These are phyloP conservation scores for Platalea minor DNA, from an alignment of 2,797 vertebrate species.

Conservation along the genomic window DNA sequence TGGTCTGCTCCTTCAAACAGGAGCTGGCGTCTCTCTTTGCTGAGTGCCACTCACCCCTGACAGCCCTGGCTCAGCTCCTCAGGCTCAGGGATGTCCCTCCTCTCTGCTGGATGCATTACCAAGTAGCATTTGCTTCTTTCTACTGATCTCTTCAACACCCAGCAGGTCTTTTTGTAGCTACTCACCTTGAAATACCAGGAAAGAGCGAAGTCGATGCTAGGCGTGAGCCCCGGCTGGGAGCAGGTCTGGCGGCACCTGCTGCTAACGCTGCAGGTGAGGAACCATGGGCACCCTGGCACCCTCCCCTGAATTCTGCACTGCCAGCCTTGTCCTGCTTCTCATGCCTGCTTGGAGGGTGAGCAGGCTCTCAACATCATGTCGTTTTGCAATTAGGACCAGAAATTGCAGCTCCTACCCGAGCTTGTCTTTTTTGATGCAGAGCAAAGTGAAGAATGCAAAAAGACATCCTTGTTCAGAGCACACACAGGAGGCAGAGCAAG, in stretches of 20 bases:
- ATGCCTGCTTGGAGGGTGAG: background rate
- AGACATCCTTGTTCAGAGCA: background rate
- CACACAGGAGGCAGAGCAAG: background rate
- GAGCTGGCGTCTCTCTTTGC: background rate
- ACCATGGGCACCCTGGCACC: background rate
- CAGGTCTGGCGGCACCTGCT: background rate
- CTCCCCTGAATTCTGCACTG: background rate
- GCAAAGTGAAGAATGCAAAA: background rate
- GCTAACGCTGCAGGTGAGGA: background rate
- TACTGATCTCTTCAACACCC: background rate
- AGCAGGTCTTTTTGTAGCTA: background rate
- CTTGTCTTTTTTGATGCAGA: background rate
- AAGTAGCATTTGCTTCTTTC: background rate
- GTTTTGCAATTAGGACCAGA: background rate
- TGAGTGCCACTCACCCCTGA: background rate
- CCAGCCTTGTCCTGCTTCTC: background rate
- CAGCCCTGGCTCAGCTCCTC: background rate
- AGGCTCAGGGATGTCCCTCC: background rate
- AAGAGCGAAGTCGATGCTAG: accelerated
- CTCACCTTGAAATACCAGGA: background rate
- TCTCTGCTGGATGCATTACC: background rate
- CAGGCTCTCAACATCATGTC: background rate
- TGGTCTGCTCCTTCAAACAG: background rate
- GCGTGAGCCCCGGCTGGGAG: background rate
- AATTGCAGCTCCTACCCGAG: background rate